Conservation (phyloP, 30 jellyfish, hydroid and myxozoan genomes). For the Hydra vulgaris region DNA sequence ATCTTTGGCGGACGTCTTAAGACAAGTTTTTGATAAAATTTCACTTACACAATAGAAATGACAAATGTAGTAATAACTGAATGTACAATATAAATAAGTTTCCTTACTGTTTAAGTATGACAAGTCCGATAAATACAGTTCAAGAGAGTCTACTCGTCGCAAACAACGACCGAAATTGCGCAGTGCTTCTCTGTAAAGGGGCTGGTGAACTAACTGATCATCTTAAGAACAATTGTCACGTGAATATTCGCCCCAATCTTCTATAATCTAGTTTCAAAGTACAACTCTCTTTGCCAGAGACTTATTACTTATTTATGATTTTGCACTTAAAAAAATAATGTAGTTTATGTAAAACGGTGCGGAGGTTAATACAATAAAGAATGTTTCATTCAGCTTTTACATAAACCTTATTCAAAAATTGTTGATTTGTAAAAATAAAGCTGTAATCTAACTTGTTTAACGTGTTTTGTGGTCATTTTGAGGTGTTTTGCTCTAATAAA, state of each 20-base stretch:
- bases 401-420: background rate
- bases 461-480: background rate
- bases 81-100: no score
- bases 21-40: no score
- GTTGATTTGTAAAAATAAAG: no score
- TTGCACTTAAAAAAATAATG: no score
- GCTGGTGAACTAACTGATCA: background rate
- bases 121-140: background rate
- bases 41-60: no score
- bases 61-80: no score
- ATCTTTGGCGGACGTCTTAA: no score
- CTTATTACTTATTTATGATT: background rate
- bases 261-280: background rate
- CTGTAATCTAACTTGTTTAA: background rate
- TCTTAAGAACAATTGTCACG: background rate
- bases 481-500: background rate
- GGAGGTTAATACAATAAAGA: background rate
- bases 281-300: background rate
- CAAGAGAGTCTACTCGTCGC: background rate
- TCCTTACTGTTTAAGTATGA: background rate
- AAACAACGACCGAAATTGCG: background rate
- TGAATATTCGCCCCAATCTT: background rate
- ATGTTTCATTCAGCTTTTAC: background rate
- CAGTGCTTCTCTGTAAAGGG: background rate
- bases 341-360: background rate